Conservation (phyloP, 2,888 invertebrate genomes). For the Epiblema foenella region DNA sequence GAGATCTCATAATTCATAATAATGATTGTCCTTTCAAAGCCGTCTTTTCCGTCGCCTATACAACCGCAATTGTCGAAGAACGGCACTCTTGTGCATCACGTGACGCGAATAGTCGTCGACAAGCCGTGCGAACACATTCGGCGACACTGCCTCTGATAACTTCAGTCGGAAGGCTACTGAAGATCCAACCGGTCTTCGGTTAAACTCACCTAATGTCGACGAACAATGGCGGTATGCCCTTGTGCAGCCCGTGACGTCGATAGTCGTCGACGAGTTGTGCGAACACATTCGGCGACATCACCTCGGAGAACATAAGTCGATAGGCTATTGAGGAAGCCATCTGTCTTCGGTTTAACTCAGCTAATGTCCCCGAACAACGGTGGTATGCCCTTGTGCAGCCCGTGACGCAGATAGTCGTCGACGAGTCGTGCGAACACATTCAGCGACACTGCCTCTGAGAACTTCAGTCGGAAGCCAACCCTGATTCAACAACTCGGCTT, state of each 20-base stretch:
- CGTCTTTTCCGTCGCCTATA: too few relatives aligned
- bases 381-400: too few relatives aligned
- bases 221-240: conserved; percentile 99
- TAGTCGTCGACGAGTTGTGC: conserved; percentile 92
- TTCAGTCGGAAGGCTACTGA: too few relatives aligned
- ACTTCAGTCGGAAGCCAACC: conserved; percentile 93
- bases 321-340: too few relatives aligned
- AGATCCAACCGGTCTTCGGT: too few relatives aligned
- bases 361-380: too few relatives aligned
- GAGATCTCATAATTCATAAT: too few relatives aligned
- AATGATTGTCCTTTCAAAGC: too few relatives aligned
- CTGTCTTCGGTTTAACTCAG: too few relatives aligned
- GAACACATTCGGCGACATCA: conserved; percentile 90
- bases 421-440: conserved; percentile 90
- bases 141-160: conserved; percentile 87
- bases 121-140: conserved; percentile 90
- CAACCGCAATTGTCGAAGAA: too few relatives aligned
- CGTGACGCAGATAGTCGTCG: conserved; percentile 94
- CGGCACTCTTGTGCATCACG: too few relatives aligned
- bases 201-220: conserved; percentile 87
- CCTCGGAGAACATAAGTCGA: conserved; percentile 94
- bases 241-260: conserved; percentile 94
- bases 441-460: conserved; percentile 91
- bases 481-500: too few relatives aligned
- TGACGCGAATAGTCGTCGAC: conserved; percentile 94